A percentile compares a stretch with the other conserved stretches of the same genome.
Evolutionary conservation across 2,888 invertebrate genomes (phyloP).

Genomic region (Napeogenes inachia): DNA sequence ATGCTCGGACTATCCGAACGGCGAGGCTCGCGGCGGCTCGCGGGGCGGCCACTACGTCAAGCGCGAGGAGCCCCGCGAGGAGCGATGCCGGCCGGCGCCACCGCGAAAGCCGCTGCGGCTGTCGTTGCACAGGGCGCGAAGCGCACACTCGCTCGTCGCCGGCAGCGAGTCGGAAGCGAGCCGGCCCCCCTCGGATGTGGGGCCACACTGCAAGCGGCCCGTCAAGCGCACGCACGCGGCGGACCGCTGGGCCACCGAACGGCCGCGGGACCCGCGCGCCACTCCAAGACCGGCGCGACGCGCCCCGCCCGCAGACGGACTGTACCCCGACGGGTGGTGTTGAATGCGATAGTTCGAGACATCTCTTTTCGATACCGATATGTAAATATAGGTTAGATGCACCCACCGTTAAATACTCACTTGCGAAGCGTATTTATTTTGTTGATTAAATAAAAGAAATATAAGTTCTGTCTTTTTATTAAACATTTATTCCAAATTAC

Average conservation of each 20-base stretch:
- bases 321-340: conserved; percentile 67
- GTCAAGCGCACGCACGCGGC: conserved; percentile 77
- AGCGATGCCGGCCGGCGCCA: conserved; percentile 82
- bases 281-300: conserved; percentile 60
- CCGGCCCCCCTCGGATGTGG: conserved; percentile 50
- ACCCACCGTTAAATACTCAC: conserved; percentile 61
- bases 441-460: conserved; percentile 26
- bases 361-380: background rate
- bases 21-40: conserved; percentile 61
- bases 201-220: conserved; percentile 72
- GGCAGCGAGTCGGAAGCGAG: conserved; percentile 68
- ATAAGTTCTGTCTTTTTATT: conserved; percentile 18
- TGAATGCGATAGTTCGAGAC: conserved; percentile 29
- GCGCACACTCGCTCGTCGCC: conserved; percentile 83
- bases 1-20: conserved; percentile 74
- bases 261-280: conserved; percentile 52
- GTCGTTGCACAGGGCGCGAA: conserved; percentile 89
- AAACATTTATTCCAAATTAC: conserved; percentile 16
- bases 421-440: conserved; percentile 41
- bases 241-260: conserved; percentile 52
- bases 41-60: conserved; percentile 65
- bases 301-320: conserved; percentile 59
- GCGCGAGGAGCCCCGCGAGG: conserved; percentile 57
- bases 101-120: conserved; percentile 90
- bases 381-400: conserved; percentile 37